Conservation (phyloP, 2,888 invertebrate genomes). For the Lumbricus terrestris region DNA sequence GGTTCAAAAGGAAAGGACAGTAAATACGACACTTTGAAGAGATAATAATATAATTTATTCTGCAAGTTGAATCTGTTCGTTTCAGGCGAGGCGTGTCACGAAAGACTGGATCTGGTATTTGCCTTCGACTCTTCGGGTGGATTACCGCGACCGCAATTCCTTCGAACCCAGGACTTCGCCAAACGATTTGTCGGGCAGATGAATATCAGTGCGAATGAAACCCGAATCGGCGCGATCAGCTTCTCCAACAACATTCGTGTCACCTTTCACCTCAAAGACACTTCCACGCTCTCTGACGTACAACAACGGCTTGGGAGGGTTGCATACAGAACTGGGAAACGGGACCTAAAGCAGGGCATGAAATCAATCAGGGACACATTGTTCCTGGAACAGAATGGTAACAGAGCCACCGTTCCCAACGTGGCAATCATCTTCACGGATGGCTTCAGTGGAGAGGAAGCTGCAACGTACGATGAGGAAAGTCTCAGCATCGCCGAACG, state of each 20-base stretch:
- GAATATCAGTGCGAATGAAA: constrained; percentile 28
- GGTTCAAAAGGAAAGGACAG: too few relatives aligned
- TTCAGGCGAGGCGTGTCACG: constrained; percentile 7
- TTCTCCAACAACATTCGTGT: neutral
- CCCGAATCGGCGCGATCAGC: constrained; percentile 29
- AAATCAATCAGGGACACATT: constrained; percentile 26
- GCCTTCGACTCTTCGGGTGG: constrained; percentile 51
- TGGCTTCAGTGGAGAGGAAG: constrained; percentile 33
- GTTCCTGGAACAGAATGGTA: constrained; percentile 47
- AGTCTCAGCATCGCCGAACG: neutral
- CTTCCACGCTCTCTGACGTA: neutral
- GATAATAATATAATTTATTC: neutral
- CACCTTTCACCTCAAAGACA: neutral
- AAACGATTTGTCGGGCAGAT: constrained; percentile 31
- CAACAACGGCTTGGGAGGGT: neutral
- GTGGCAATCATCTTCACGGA: constrained; percentile 49
- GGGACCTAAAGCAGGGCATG: neutral
- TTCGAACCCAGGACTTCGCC: constrained; percentile 27
- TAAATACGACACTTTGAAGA: neutral
- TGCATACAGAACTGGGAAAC: neutral
- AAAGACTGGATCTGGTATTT: constrained; percentile 46
- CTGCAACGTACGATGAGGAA: neutral
- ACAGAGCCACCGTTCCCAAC: constrained; percentile 48
- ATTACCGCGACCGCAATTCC: constrained; percentile 39
- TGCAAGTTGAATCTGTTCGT: neutral